Evolutionary conservation across 30 jellyfish, hydroid and myxozoan genomes (phyloP), one percentile per base, ranked within the genome.

Genomic region (Pelagia noctiluca): DNA sequence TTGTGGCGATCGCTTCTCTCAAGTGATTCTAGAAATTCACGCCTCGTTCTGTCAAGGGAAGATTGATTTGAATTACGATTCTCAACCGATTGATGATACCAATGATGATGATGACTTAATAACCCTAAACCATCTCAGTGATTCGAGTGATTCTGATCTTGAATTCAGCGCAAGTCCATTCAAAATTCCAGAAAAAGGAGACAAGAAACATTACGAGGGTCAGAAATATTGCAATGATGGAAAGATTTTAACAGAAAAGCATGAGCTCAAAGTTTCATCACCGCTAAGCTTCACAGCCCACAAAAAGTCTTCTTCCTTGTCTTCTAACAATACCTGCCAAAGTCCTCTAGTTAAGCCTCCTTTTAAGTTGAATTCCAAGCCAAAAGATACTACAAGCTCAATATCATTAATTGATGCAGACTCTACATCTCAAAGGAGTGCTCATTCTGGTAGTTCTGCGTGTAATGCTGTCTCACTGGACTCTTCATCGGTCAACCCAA

Each of bases 1-100:
- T 63, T 80, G 90, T 63, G 90, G 90, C 7, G 70, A 64, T 16
- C 0, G 34, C 19, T 61, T 80, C 74, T 63, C 90, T 24, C 16
- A 0, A 35, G 22, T 26, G 19, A 32, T 75, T 25, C 75, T 80
- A 7, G 57, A 63, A 37, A 64, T 80, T 16, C 90, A 80, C 57
- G 63, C 65, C 7, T 13, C 64, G 28, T 80, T 24, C 47, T 80
- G 90, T 33, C 42, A 29, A 31, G 83, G 83, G 19, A 25, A 38
- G 18, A 70, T 66, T 46, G 24, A 19, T 24, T 49, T 70, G 2
- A 67, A 70, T 7, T 31, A 70, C 22, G 83, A 66, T 66, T 66
- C 79, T 1, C 79, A 66, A 30, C 29, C 50, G 22, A 38, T 34
- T 35, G 33, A 66, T 35, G 79, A 66, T 19, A 35, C 36, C 1